These are phyloP conservation scores for Origma solitaria DNA, from an alignment of 2,113 vertebrate species.

Conservation along the genomic window DNA sequence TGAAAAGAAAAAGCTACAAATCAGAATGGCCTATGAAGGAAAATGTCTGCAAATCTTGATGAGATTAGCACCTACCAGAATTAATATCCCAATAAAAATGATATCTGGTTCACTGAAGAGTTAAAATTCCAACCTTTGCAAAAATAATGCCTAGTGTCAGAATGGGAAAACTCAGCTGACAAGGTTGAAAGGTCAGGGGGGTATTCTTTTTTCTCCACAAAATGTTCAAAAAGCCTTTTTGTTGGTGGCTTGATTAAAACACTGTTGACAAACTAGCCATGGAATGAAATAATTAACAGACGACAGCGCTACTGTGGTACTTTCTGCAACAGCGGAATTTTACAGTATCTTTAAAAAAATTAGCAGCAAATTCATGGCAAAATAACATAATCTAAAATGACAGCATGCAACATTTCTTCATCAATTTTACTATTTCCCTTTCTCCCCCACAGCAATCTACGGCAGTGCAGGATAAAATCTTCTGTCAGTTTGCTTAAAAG, in stretches of 20 bases:
- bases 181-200: slow-evolving; percentile 72
- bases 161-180: slow-evolving; percentile 69
- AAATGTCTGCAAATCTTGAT: slow-evolving; percentile 84
- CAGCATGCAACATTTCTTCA: slow-evolving; percentile 71
- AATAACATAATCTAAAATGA: slow-evolving; percentile 71
- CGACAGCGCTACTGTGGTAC: background rate
- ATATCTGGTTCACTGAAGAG: slow-evolving; percentile 76
- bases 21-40: slow-evolving; percentile 83
- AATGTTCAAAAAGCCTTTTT: slow-evolving; percentile 59
- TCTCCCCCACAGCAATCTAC: slow-evolving; percentile 65
- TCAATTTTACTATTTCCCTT: slow-evolving; percentile 59
- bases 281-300: slow-evolving; percentile 51
- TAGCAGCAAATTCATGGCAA: slow-evolving; percentile 56
- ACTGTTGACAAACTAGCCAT: slow-evolving; percentile 44
- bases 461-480: slow-evolving; percentile 57
- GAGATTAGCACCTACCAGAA: slow-evolving; percentile 88
- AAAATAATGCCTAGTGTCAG: slow-evolving; percentile 74
- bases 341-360: slow-evolving; percentile 53
- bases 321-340: slow-evolving; percentile 3
- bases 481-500: slow-evolving; percentile 55
- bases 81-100: slow-evolving; percentile 83
- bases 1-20: slow-evolving; percentile 90
- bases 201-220: slow-evolving; percentile 47
- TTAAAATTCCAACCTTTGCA: slow-evolving; percentile 77
- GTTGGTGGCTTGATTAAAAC: slow-evolving; percentile 34